Conservation (phyloP, 2,113 vertebrate species). For the Dasyurus viverrinus region DNA sequence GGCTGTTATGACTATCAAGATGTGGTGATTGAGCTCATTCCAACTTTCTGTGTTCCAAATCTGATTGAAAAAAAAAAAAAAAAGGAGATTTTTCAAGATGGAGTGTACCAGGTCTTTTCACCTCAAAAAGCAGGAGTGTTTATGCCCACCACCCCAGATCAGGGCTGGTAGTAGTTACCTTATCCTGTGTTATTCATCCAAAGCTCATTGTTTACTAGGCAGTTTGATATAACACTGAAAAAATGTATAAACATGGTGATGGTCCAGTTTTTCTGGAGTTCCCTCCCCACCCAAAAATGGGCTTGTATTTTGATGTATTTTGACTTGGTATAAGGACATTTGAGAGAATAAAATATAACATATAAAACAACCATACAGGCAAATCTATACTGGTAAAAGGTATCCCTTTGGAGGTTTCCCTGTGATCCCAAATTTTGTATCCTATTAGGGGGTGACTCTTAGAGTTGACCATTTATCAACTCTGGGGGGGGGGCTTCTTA, state of each 20-base stretch:
- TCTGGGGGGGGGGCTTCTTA: not conserved
- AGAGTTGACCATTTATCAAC: not conserved
- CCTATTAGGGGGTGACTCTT: not conserved
- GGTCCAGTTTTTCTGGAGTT: not conserved
- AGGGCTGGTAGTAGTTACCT: not conserved
- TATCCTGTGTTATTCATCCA: not conserved
- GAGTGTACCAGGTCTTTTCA: not conserved
- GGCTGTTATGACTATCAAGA: not conserved
- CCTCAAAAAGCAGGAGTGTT: not conserved
- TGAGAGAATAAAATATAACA: not conserved
- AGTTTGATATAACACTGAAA: not conserved
- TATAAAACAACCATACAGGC: not conserved
- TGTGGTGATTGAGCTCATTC: not conserved
- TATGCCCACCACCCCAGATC: not conserved
- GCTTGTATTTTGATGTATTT: not conserved
- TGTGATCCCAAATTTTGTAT: not conserved
- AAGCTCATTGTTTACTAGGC: not conserved
- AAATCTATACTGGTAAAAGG: not conserved
- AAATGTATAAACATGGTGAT: not conserved
- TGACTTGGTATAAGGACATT: not conserved
- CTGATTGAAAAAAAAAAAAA: not conserved
- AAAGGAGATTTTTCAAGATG: not conserved
- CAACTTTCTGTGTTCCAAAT: not conserved
- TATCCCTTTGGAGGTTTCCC: not conserved
- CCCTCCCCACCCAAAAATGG: not conserved